Conservation (phyloP, 2,797 vertebrate species). For the Neomorphus geoffroyi region DNA sequence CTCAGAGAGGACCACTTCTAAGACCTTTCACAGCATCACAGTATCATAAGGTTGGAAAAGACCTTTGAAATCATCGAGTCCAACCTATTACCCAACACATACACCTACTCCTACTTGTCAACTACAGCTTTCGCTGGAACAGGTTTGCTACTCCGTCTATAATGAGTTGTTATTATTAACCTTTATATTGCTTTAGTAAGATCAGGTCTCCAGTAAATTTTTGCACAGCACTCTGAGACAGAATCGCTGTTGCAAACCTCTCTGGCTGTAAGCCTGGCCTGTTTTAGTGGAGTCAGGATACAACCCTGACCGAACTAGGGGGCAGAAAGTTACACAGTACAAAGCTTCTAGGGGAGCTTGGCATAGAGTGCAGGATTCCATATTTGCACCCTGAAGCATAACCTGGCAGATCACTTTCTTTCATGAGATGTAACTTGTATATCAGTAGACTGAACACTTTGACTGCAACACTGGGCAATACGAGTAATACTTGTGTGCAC, state of each 20-base stretch:
- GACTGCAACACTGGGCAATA: background rate
- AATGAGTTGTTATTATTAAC: background rate
- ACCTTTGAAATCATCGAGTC: no score
- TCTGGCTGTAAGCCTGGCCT: background rate
- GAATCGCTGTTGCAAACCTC: background rate
- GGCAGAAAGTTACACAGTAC: background rate
- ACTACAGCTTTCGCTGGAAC: background rate
- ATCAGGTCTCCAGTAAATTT: background rate
- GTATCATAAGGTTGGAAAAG: no score
- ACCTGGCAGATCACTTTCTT: background rate
- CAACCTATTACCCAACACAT: no score
- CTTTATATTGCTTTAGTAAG: background rate
- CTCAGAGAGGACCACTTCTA: background rate
- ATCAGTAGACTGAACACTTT: fast-evolving
- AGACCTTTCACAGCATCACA: background rate
- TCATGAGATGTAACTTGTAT: fast-evolving
- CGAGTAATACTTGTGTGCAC: background rate
- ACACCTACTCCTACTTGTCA: no score
- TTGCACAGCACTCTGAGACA: background rate
- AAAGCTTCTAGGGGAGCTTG: background rate
- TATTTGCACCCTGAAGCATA: background rate
- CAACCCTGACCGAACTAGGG: background rate
- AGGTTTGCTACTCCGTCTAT: background rate
- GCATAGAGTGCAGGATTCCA: background rate
- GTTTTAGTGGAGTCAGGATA: background rate